Evolutionary conservation across 2,797 vertebrate genomes (phyloP).

Genomic region (Channallabes apus): DNA sequence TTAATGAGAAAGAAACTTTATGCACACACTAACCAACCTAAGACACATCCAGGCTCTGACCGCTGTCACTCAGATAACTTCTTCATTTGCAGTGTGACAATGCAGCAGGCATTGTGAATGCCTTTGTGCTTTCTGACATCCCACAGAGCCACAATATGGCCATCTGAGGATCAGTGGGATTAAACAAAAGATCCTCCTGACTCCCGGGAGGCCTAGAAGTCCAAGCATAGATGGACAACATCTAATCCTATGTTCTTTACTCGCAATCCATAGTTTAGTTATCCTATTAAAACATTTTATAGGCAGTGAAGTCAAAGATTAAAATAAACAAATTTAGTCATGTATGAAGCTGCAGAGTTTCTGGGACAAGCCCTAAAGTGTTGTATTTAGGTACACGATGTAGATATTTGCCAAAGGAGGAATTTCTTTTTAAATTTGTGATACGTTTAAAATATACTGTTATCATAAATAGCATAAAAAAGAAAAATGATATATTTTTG

Average conservation of each 20-base stretch:
- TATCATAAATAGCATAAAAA: not conserved
- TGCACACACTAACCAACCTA: constrained; percentile 18
- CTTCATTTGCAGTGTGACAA: constrained; percentile 82
- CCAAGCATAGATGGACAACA: constrained; percentile 67
- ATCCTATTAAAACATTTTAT: not conserved
- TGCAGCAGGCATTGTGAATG: constrained; percentile 64
- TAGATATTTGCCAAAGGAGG: not conserved
- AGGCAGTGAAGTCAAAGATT: not conserved
- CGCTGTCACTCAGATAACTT: constrained; percentile 75
- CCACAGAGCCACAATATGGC: constrained; percentile 80
- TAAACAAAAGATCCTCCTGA: constrained; percentile 76
- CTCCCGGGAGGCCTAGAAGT: constrained; percentile 66
- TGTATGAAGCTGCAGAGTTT: not conserved
- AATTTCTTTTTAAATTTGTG: not conserved
- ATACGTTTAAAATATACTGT: not conserved
- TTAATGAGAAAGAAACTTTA: not conserved
- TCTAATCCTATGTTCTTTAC: constrained; percentile 68
- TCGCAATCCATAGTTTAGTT: constrained; percentile 53
- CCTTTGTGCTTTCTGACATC: constrained; percentile 79
- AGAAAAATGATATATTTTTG: not conserved
- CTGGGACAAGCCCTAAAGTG: not conserved
- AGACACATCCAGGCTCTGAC: constrained; percentile 69
- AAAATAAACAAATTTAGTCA: not conserved
- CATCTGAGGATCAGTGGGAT: constrained; percentile 77
- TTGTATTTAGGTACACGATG: constrained; percentile 19